phyloP scores from a whole-genome alignment of 2,888 invertebrate species.

The Drosophila pseudotakahashii region DNA sequence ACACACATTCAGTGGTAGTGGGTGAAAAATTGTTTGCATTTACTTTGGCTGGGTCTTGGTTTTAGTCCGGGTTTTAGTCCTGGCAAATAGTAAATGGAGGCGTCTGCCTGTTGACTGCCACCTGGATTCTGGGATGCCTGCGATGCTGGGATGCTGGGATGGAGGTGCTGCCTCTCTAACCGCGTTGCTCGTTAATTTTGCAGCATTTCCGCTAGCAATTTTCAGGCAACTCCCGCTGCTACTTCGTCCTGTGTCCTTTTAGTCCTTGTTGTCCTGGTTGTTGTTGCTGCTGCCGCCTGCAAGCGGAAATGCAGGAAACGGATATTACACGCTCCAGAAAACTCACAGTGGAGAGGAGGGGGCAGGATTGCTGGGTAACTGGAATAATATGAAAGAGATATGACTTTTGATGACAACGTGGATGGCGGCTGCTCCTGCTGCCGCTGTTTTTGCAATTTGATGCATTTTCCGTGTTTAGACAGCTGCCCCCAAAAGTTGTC shows the following conservation, averaged over 20 bases:
- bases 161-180: conserved; percentile 9
- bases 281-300: conserved; percentile 45
- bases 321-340: conserved; percentile 81
- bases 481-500: conserved; percentile 52
- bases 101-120: conserved; percentile 25
- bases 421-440: conserved; percentile 24
- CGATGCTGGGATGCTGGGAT: not conserved
- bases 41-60: conserved; percentile 43
- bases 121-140: conserved; percentile 9
- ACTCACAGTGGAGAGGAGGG: conserved; percentile 37
- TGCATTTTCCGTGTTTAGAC: conserved; percentile 72
- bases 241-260: conserved; percentile 13
- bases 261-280: not conserved
- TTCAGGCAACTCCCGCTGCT: conserved; percentile 57
- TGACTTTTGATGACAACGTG: conserved; percentile 72
- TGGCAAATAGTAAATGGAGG: conserved; percentile 16
- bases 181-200: conserved; percentile 77
- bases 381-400: conserved; percentile 76
- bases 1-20: conserved; percentile 9
- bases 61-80: conserved; percentile 7
- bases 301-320: conserved; percentile 81
- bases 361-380: conserved; percentile 2
- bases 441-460: conserved; percentile 49
- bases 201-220: conserved; percentile 79
- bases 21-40: conserved; percentile 64